Percentiles rank a stretch among this genome's conserved stretches.
phyloP scores from a whole-genome alignment of 2,888 invertebrate genomes.

The Apodemia zela region DNA sequence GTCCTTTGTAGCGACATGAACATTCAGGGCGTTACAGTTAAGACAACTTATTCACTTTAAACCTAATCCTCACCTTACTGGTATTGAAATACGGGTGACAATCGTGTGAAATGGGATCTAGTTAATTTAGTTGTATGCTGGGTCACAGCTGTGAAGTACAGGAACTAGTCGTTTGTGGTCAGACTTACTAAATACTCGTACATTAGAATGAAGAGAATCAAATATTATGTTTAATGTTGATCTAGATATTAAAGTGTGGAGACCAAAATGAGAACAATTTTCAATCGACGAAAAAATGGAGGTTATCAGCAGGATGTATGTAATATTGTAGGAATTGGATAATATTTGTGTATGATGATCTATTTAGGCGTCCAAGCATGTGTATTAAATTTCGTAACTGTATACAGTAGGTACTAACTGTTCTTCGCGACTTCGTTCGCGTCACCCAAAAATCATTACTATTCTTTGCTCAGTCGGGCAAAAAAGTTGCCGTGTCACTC shows the following conservation, averaged over 20 bases:
- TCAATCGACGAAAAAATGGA: no score
- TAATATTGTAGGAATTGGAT: no score
- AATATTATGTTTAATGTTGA: not conserved
- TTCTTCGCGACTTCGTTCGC: no score
- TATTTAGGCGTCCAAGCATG: no score
- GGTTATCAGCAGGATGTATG: no score
- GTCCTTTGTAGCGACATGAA: constrained; percentile 29
- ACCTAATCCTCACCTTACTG: not conserved
- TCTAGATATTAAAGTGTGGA: not conserved
- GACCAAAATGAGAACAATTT: no score
- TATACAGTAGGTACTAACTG: no score
- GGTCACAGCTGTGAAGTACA: constrained; percentile 57
- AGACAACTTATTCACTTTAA: constrained; percentile 23
- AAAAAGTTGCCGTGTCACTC: no score
- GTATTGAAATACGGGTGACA: constrained; percentile 18
- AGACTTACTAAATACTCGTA: constrained; percentile 48
- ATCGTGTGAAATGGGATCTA: constrained; percentile 15
- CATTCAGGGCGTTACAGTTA: constrained; percentile 30
- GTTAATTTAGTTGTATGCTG: constrained; percentile 23
- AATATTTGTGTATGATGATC: no score
- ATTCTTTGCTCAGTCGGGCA: no score
- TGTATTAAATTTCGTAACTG: no score
- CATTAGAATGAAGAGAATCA: constrained; percentile 34
- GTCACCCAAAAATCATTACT: no score
- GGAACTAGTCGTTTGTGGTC: constrained; percentile 59